Percentiles rank a stretch among this genome's conserved stretches.
Conservation (phyloP, 2,113 vertebrate genomes). For the Grus americana region DNA sequence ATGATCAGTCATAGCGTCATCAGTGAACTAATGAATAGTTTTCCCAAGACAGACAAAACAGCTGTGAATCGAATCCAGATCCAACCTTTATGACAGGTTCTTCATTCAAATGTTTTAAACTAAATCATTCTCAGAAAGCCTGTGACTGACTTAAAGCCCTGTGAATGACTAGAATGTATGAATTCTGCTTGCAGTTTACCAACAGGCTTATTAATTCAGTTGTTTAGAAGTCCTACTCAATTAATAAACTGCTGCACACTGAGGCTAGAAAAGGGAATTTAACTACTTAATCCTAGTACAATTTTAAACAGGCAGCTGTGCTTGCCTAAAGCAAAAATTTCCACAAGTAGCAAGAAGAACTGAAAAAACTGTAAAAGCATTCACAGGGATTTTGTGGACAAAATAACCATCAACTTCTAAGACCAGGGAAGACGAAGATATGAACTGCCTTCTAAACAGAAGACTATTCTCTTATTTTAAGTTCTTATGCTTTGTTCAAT, state of each 20-base stretch:
- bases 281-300: neutral
- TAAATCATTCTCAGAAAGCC: neutral
- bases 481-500: neutral
- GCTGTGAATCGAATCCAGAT: neutral
- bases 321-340: neutral
- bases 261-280: neutral
- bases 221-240: neutral
- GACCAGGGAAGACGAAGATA: neutral
- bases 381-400: neutral
- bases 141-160: neutral
- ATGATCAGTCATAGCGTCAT: neutral
- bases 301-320: neutral
- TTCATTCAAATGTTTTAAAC: neutral
- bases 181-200: neutral
- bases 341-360: neutral
- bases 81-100: neutral
- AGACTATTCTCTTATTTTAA: neutral
- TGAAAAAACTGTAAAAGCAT: neutral
- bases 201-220: neutral
- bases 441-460: neutral
- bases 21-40: neutral
- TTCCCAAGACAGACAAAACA: neutral
- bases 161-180: neutral
- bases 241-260: neutral
- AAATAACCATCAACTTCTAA: neutral